Evolutionary conservation across 2,888 invertebrate species (phyloP).

Genomic region (Philereme transversata): DNA sequence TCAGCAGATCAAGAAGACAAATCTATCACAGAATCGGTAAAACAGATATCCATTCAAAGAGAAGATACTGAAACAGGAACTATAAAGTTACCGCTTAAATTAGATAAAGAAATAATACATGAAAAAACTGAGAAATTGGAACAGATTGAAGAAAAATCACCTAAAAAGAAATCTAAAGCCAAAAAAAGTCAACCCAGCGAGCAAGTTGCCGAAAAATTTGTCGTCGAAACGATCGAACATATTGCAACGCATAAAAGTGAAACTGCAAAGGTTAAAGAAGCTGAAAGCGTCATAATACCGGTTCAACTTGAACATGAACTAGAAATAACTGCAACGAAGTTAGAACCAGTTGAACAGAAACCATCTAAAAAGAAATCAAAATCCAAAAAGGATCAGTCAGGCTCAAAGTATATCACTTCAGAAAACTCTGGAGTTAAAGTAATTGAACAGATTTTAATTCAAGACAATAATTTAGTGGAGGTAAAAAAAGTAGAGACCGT

Average conservation of each 20-base stretch:
- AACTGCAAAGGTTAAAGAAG: neutral
- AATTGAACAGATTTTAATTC: neutral
- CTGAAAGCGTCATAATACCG: neutral
- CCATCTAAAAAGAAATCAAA: conserved; percentile 17
- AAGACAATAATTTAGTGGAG: no score
- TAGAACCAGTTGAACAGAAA: neutral
- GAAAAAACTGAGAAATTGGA: neutral
- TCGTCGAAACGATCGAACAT: neutral
- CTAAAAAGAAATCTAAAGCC: conserved; percentile 4
- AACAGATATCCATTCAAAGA: neutral
- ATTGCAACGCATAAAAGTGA: neutral
- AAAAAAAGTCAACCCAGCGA: conserved; percentile 4
- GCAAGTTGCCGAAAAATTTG: neutral
- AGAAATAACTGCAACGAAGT: no score
- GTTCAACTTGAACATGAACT: no score
- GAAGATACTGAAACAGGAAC: conserved; percentile 1
- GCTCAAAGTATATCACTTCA: neutral
- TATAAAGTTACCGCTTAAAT: neutral
- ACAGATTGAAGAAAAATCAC: neutral
- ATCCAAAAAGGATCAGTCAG: conserved; percentile 24
- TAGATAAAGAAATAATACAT: neutral
- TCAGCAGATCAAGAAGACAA: neutral
- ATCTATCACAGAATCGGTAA: neutral
- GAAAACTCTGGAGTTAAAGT: neutral
- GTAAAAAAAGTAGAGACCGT: neutral